Evolutionary conservation across 1,140 invertebrate genomes (phyloP).

Genomic region (Drosophila simulans): DNA sequence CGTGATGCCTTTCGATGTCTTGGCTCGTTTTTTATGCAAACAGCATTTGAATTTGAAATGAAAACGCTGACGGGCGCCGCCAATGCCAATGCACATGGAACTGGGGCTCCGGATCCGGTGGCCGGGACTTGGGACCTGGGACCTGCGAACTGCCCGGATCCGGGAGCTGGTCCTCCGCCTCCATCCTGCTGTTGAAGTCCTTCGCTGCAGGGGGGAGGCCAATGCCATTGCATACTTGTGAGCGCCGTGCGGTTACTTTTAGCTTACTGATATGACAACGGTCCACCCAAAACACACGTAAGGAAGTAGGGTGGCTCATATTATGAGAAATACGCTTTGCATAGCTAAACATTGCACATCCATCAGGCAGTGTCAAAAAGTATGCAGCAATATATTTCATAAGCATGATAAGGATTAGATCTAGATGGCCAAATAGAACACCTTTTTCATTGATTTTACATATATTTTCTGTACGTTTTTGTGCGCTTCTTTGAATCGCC

Average conservation of each 20-base stretch:
- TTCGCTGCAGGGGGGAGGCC: conserved; percentile 21
- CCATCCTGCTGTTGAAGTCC: conserved; percentile 16
- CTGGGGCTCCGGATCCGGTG: conserved; percentile 3
- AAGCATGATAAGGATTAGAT: too few relatives aligned
- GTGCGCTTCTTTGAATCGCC: neutral
- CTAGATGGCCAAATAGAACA: too few relatives aligned
- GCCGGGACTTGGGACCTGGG: neutral
- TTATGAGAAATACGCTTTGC: neutral
- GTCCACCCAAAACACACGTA: conserved; percentile 5
- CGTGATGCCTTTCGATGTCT: conserved; percentile 62
- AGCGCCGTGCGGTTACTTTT: conserved; percentile 67
- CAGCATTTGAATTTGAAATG: conserved; percentile 82
- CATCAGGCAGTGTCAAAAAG: too few relatives aligned
- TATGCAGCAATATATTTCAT: too few relatives aligned
- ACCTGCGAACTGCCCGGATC: conserved; percentile 7
- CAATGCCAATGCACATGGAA: conserved; percentile 47
- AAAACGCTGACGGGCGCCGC: conserved; percentile 60
- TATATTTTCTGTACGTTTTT: too few relatives aligned
- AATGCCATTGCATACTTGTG: conserved; percentile 55
- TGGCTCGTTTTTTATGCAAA: conserved; percentile 75
- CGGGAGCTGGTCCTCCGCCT: conserved; percentile 7
- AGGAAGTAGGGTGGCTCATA: conserved; percentile 2
- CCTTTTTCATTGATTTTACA: too few relatives aligned
- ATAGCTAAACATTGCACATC: too few relatives aligned
- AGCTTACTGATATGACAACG: conserved; percentile 66